These are phyloP conservation scores for Novumbra hubbsi DNA, from an alignment of 2,797 vertebrate species.

Conservation along the genomic window DNA sequence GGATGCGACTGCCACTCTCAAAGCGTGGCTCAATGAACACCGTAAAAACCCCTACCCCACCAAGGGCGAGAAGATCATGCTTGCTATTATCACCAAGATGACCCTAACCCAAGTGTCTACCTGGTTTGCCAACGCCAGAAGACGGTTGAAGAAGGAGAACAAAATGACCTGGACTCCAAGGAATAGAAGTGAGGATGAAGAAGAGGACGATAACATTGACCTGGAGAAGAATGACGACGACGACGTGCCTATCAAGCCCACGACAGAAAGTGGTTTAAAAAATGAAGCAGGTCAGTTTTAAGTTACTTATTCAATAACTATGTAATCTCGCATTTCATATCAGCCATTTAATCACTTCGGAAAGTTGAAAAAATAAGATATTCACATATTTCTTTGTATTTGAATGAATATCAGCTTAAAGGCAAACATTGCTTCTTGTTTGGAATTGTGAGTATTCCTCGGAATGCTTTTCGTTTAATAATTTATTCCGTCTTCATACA, in stretches of 20 bases:
- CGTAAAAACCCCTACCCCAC: slow-evolving; percentile 83
- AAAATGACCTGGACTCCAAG: slow-evolving; percentile 87
- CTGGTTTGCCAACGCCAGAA: slow-evolving; percentile 85
- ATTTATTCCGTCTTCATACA: slow-evolving; percentile 27
- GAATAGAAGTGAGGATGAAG: slow-evolving; percentile 90
- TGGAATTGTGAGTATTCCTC: background rate
- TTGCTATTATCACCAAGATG: slow-evolving; percentile 84
- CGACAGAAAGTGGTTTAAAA: slow-evolving; percentile 66
- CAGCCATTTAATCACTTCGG: background rate
- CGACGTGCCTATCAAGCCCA: slow-evolving; percentile 72
- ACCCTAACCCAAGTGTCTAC: slow-evolving; percentile 83
- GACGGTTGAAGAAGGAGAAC: slow-evolving; percentile 83
- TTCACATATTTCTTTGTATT: background rate
- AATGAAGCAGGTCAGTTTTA: slow-evolving; percentile 59
- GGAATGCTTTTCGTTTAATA: background rate
- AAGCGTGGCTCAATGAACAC: slow-evolving; percentile 85
- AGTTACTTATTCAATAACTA: background rate
- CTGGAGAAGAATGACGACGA: slow-evolving; percentile 88
- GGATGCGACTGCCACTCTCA: slow-evolving; percentile 88
- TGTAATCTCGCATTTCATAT: background rate
- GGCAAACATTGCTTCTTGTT: slow-evolving; percentile 2
- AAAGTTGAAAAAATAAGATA: background rate
- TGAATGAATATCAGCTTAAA: background rate
- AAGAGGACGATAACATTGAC: slow-evolving; percentile 90
- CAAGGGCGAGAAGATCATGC: slow-evolving; percentile 84